Conservation (phyloP, 2,113 vertebrate genomes). For the Sylvia atricapilla region DNA sequence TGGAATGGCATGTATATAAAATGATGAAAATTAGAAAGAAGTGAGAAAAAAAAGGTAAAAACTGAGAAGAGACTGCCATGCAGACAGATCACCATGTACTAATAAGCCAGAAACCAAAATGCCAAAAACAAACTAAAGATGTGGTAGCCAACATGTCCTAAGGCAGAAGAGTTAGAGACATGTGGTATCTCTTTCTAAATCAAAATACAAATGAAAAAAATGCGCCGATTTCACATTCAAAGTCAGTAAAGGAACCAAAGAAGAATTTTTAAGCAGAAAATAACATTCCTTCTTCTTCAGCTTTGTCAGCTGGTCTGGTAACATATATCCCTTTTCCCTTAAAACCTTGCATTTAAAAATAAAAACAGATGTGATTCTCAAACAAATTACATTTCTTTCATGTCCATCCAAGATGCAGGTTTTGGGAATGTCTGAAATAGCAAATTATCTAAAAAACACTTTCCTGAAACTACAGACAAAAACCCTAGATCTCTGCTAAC, state of each 20-base stretch:
- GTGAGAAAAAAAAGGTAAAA: neutral
- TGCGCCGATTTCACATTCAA: neutral
- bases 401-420: neutral
- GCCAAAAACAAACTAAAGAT: neutral
- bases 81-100: neutral
- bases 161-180: neutral
- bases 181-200: neutral
- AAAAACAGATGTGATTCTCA: neutral
- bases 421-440: neutral
- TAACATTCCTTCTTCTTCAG: neutral
- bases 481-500: neutral
- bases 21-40: slow-evolving; percentile 17
- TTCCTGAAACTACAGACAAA: neutral
- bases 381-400: neutral
- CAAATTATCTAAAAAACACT: neutral
- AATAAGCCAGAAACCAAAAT: slow-evolving; percentile 36
- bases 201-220: neutral
- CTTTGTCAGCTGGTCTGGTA: neutral
- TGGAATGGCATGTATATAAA: neutral
- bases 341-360: neutral
- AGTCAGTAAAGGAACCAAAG: neutral
- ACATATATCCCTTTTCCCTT: neutral
- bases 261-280: neutral
- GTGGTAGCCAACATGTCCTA: neutral
- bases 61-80: neutral